Base-by-base conservation (phyloP, 2,113 vertebrate species). In the Sorex araneus region DNA sequence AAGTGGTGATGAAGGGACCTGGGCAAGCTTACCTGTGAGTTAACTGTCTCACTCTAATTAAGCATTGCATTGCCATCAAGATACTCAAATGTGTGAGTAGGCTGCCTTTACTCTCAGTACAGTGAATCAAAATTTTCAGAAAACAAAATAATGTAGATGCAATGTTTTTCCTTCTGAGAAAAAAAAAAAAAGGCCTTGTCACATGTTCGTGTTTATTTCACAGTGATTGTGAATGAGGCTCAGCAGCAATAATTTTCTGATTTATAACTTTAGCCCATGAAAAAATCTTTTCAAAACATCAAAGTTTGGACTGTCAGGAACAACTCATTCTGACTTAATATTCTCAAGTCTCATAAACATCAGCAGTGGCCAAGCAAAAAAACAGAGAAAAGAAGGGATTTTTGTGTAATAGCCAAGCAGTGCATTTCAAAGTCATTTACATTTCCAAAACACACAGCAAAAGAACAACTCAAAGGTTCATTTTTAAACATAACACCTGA, bases 391-490 rank as follows among this genome's bases (percentile, higher is more conserved):
- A 76, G 47, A 25, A 60, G 36, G 77, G 73, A 90, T 91, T 28
- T 76, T 28, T 76, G 81, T 81, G n/a, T 13, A 47, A 34, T 87
- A 90, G 83, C 83, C 73, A 74, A 54, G 45, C 80, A 70, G 88
- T 63, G 83, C 80, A 79, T 90, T 87, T 94, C 75, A 50, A 88
- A 5, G 75, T 67, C 2, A 95, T n/a, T 73, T 90, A 70, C 83
- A 30, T 92, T 95, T 86, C 60, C 82, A 95, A 67, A 84, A 93
- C 50, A 67, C 89, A 88, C n/a, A 92, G 63, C 27, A 92, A 74
- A 64, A 75, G 40, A 83, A 93, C 6, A 34, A 85, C 28, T 88
- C 47, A 94, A 40, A 60, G 69, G 8, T 73, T 93, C 54, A 92
- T 91, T 85, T 90, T 84, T 77, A 78, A 71, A 19, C 23, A 81